phyloP scores from a whole-genome alignment of 2,113 vertebrate genomes.

The Piaya cayana region DNA sequence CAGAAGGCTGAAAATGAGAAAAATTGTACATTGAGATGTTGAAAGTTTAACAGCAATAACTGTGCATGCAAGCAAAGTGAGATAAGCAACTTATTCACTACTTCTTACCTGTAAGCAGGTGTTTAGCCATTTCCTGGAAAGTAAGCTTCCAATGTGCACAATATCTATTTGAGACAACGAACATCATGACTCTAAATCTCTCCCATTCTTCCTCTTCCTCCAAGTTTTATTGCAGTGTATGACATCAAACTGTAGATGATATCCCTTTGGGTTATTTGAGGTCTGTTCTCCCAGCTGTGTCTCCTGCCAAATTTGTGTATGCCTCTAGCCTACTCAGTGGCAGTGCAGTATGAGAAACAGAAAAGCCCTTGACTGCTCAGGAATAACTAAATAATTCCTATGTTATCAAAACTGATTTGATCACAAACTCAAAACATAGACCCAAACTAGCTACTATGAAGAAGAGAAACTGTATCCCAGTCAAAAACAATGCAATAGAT shows the following conservation, averaged over 20 bases:
- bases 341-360: no score
- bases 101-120: not conserved
- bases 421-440: not conserved
- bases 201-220: not conserved
- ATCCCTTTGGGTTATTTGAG: not conserved
- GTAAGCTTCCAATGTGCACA: accelerated
- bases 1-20: not conserved
- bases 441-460: not conserved
- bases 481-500: not conserved
- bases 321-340: no score
- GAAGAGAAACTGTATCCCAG: no score
- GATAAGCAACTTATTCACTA: not conserved
- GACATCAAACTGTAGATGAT: not conserved
- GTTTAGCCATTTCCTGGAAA: not conserved
- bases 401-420: not conserved
- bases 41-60: not conserved
- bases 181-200: not conserved
- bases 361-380: not conserved
- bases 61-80: not conserved
- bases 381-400: not conserved
- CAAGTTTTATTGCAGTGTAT: not conserved
- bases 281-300: not conserved
- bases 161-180: not conserved
- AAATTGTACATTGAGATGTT: not conserved
- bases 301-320: no score